Conservation (phyloP, 2,888 invertebrate species). For the Scotopteryx bipunctaria region DNA sequence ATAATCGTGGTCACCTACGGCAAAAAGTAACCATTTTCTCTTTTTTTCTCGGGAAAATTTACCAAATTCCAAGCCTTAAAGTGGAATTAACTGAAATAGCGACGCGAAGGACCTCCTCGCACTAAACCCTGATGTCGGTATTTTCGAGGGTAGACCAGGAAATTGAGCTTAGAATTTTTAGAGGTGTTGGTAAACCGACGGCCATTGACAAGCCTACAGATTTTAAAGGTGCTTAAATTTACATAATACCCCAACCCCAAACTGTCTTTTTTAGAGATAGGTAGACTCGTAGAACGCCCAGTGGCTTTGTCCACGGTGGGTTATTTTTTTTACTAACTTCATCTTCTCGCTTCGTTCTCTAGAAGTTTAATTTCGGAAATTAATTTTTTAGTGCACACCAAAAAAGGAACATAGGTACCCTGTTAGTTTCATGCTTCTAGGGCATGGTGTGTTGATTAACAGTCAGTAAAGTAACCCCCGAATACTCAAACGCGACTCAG, state of each 20-base stretch:
- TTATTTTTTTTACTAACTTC: too few relatives aligned
- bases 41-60: slow-evolving; percentile 28
- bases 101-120: slow-evolving; percentile 31
- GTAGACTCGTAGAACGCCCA: too few relatives aligned
- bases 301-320: too few relatives aligned
- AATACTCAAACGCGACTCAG: too few relatives aligned
- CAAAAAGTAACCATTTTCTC: slow-evolving; percentile 9
- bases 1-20: slow-evolving; percentile 5
- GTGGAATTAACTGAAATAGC: slow-evolving; percentile 41
- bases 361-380: too few relatives aligned
- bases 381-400: too few relatives aligned
- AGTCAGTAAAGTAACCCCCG: too few relatives aligned
- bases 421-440: too few relatives aligned
- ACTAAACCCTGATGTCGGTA: slow-evolving; percentile 31
- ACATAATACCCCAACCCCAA: not conserved
- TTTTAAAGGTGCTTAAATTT: slow-evolving; percentile 6
- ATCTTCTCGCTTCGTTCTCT: too few relatives aligned
- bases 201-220: slow-evolving; percentile 13
- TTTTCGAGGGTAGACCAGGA: slow-evolving; percentile 37
- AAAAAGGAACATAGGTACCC: too few relatives aligned
- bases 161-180: slow-evolving; percentile 34
- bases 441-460: too few relatives aligned
- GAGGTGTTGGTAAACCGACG: slow-evolving; percentile 28
- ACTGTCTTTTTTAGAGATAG: too few relatives aligned
- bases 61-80: slow-evolving; percentile 24